Evolutionary conservation across 1,140 invertebrate genomes (phyloP).

Genomic region (Paralvinella palmiformis): DNA sequence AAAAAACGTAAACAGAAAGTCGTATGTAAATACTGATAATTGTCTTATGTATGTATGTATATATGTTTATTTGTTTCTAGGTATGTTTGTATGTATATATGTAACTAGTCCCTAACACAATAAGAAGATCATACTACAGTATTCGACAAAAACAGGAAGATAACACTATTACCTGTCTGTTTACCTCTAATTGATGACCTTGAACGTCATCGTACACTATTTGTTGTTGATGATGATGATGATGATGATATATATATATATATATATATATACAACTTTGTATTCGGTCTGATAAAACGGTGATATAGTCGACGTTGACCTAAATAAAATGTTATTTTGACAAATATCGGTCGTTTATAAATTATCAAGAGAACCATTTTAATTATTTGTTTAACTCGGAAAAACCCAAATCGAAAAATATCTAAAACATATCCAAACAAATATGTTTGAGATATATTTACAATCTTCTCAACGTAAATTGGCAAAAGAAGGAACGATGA

Average conservation of each 20-base stretch:
- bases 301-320: no score
- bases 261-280: background rate
- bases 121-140: no score
- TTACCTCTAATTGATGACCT: background rate
- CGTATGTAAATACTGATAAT: background rate
- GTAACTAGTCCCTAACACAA: background rate
- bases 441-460: no score
- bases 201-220: background rate
- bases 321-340: no score
- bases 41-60: background rate
- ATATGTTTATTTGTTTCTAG: background rate
- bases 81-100: background rate
- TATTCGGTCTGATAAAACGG: background rate
- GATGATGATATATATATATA: background rate
- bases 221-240: background rate
- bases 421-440: no score
- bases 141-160: no score
- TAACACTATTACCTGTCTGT: background rate
- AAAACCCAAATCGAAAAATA: no score
- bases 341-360: no score
- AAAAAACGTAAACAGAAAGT: background rate
- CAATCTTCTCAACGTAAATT: no score
- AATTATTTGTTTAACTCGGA: no score
- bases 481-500: no score
- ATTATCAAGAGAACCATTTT: no score